phyloP scores from a whole-genome alignment of 2,888 invertebrate species.

The Pseudanteris insignis region DNA sequence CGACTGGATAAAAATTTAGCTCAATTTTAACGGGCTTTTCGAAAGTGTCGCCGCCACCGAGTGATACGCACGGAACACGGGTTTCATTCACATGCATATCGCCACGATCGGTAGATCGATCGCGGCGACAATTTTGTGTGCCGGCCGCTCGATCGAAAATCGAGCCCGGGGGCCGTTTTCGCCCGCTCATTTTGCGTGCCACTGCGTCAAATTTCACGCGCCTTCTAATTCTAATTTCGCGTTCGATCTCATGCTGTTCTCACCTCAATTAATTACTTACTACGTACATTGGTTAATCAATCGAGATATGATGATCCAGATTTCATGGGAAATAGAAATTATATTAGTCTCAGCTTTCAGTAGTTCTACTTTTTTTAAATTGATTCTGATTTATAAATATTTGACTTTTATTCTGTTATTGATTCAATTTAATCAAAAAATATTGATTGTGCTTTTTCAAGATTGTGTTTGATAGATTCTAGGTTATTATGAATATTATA shows the following conservation, averaged over 20 bases:
- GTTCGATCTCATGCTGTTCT: constrained; percentile 16
- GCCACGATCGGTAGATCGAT: constrained; percentile 37
- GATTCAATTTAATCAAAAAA: no score
- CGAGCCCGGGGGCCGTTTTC: neutral
- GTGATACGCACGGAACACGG: constrained; percentile 20
- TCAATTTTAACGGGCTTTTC: constrained; percentile 56
- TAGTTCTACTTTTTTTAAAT: no score
- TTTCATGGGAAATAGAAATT: no score
- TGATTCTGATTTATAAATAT: no score
- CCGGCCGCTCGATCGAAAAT: constrained; percentile 11
- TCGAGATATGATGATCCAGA: no score
- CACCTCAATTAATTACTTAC: no score
- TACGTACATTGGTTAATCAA: no score
- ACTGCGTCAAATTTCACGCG: constrained; percentile 18
- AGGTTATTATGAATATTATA: no score
- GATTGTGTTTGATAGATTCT: no score
- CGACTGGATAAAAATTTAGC: constrained; percentile 56
- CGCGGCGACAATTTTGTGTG: constrained; percentile 31
- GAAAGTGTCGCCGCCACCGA: constrained; percentile 52
- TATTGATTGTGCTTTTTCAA: no score
- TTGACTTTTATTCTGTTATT: no score
- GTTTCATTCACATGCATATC: constrained; percentile 37
- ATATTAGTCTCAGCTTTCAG: no score
- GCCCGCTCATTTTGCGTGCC: neutral
- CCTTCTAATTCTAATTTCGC: constrained; percentile 17